These are phyloP conservation scores for Macaria notata DNA, from an alignment of 2,888 invertebrate genomes.

Conservation along the genomic window DNA sequence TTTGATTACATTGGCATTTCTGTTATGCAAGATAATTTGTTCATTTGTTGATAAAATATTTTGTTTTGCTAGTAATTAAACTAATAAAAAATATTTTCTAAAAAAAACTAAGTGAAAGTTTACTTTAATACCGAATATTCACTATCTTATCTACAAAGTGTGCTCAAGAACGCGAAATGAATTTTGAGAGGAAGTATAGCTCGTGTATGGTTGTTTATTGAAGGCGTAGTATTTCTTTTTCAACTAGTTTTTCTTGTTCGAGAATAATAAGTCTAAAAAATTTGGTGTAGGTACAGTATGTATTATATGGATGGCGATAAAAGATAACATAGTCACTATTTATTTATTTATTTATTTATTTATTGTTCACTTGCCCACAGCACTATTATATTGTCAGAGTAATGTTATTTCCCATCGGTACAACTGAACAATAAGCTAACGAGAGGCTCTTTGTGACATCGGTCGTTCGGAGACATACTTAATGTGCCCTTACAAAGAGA, in stretches of 20 bases:
- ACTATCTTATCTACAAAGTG: slow-evolving; percentile 30
- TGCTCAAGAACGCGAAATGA: slow-evolving; percentile 16
- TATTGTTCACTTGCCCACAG: no score
- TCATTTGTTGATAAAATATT: no score
- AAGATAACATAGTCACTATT: no score
- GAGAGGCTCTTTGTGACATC: slow-evolving; percentile 26
- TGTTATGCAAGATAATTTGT: no score
- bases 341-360: no score
- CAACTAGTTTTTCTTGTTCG: no score
- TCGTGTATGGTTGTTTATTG: slow-evolving; percentile 3
- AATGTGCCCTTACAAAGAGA: slow-evolving; percentile 29
- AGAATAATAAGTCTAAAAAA: neutral
- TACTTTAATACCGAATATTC: slow-evolving; percentile 20
- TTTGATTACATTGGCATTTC: slow-evolving; percentile 24
- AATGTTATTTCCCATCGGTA: neutral
- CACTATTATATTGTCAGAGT: slow-evolving; percentile 1
- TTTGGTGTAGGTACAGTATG: no score
- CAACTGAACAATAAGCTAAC: slow-evolving; percentile 24
- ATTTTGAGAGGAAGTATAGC: slow-evolving; percentile 2
- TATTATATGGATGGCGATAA: no score
- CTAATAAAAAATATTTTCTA: no score
- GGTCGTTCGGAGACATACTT: slow-evolving; percentile 22
- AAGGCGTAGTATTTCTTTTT: neutral
- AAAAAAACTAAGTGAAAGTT: neutral
- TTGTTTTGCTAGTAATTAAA: no score